Base-by-base conservation (phyloP, 2,113 vertebrate species). In the Catagonus wagneri region DNA sequence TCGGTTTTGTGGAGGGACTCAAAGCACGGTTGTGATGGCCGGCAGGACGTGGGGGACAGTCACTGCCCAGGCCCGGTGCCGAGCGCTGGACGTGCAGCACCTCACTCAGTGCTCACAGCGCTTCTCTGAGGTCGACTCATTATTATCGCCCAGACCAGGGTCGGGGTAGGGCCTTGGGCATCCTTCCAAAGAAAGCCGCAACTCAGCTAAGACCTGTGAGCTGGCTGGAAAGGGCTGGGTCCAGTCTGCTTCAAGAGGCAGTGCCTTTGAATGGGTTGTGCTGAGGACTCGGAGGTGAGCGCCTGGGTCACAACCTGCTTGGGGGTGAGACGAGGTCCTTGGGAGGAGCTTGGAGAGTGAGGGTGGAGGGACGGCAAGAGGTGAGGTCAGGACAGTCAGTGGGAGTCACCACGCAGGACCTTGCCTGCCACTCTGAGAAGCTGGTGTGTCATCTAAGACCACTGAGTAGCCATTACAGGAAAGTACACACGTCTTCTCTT, bases 1-100 rank as follows among this genome's bases (percentile, higher is more conserved):
- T 56, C 34, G 65, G 32, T 17, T 16, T 56, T 14, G 19, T 7
- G 36, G 36, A 44, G 60, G 32, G 44, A 36, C 32, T 27, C 50
- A 54, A 11, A 4, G 65, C 20, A 17, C 20, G 6, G 1, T 16
- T 19, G 2, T 6, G 14, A 17, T 52, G 32, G 44, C 63, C 0
- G 13, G 4, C 14, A 3, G 65, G 22, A 27, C 44, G 32, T 32
- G 32, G 12, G 4, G 60, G 60, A 61, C 65, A 13, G 25, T 27
- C 9, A 5, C 7, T 3, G 13, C 3, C n/a, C 65, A 54, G 32
- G 44, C 10, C 2, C 50, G 16, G 15, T 27, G 60, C 16, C 2
- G 3, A 44, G 16, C 0, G 25, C 29, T 11, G 13, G 58, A 32
- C 58, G 7, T 16, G 22, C 9, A 4, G 25, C 17, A 19, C 27